phyloP scores from a whole-genome alignment of 1,140 invertebrate species.

The Mylabris phalerata region DNA sequence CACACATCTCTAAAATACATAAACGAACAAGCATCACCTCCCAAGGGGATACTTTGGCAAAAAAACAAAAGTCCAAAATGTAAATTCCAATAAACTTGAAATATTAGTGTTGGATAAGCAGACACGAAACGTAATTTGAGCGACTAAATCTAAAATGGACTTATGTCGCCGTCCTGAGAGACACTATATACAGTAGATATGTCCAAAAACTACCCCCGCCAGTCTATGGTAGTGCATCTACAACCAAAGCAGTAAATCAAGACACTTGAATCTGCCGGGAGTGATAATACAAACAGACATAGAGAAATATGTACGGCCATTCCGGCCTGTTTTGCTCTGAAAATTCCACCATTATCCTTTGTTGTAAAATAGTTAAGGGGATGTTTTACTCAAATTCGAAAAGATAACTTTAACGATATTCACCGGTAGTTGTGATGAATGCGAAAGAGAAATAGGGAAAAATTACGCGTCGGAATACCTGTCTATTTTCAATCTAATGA shows the following conservation, averaged over 20 bases:
- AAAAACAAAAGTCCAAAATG: slow-evolving; percentile 7
- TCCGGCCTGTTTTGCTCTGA: slow-evolving; percentile 20
- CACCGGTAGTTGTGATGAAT: too few relatives aligned
- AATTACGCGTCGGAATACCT: too few relatives aligned
- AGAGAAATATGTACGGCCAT: slow-evolving; percentile 29
- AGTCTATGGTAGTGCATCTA: slow-evolving; percentile 8
- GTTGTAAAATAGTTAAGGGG: slow-evolving; percentile 20
- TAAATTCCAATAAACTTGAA: slow-evolving; percentile 15
- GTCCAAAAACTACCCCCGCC: slow-evolving; percentile 6
- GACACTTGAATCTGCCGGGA: slow-evolving; percentile 27
- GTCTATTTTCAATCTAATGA: slow-evolving; percentile 12
- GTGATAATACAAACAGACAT: slow-evolving; percentile 28
- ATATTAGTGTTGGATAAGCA: slow-evolving; percentile 17
- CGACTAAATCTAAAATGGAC: not conserved
- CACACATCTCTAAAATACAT: too few relatives aligned
- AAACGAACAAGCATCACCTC: too few relatives aligned
- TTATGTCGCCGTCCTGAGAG: slow-evolving; percentile 6
- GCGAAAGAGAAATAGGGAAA: too few relatives aligned
- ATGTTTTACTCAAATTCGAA: too few relatives aligned
- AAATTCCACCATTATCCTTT: slow-evolving; percentile 22
- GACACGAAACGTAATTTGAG: slow-evolving; percentile 11
- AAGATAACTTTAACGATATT: too few relatives aligned
- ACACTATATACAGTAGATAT: slow-evolving; percentile 1
- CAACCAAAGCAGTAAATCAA: slow-evolving; percentile 26
- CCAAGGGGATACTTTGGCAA: not conserved